Conservation (phyloP, 2,113 vertebrate species). For the Puffinus mauretanicus region DNA sequence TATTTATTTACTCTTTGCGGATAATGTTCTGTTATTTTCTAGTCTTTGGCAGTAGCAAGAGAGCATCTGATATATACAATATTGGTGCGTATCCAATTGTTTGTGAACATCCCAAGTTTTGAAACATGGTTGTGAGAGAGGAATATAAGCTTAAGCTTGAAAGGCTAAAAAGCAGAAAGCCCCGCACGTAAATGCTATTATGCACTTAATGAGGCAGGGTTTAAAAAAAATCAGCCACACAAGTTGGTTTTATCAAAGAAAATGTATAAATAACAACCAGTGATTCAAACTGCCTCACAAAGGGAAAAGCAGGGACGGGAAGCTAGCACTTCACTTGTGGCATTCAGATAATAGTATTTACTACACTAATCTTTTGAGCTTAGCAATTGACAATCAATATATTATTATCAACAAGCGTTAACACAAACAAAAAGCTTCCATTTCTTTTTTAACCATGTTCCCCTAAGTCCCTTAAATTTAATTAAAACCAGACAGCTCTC, state of each 20-base stretch:
- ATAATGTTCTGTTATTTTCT: conserved; percentile 46
- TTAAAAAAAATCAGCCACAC: conserved; percentile 69
- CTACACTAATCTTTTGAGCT: conserved; percentile 69
- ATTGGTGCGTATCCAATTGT: conserved; percentile 66
- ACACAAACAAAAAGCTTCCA: conserved; percentile 61
- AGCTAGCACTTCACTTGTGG: conserved; percentile 71
- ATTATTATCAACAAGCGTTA: conserved; percentile 65
- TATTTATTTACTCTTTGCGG: conserved; percentile 14
- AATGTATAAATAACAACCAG: conserved; percentile 74
- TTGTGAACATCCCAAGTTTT: conserved; percentile 69
- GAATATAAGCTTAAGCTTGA: conserved; percentile 67
- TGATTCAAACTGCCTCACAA: conserved; percentile 71
- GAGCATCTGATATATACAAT: conserved; percentile 59
- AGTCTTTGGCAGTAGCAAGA: conserved; percentile 27
- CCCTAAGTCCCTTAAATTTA: conserved; percentile 62
- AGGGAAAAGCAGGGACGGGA: conserved; percentile 67
- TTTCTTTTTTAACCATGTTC: conserved; percentile 42
- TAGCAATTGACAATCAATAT: conserved; percentile 63
- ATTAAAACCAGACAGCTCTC: conserved; percentile 56
- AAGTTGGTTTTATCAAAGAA: conserved; percentile 74
- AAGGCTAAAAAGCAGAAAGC: conserved; percentile 63
- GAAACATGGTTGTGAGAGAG: conserved; percentile 61
- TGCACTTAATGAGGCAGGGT: conserved; percentile 68
- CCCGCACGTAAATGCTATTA: conserved; percentile 66
- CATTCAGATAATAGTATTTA: conserved; percentile 72